A percentile compares a stretch with the other conserved stretches of the same genome.
These are phyloP conservation scores for Gorsachius goisagi DNA, from an alignment of 2,113 vertebrate species.

Conservation along the genomic window DNA sequence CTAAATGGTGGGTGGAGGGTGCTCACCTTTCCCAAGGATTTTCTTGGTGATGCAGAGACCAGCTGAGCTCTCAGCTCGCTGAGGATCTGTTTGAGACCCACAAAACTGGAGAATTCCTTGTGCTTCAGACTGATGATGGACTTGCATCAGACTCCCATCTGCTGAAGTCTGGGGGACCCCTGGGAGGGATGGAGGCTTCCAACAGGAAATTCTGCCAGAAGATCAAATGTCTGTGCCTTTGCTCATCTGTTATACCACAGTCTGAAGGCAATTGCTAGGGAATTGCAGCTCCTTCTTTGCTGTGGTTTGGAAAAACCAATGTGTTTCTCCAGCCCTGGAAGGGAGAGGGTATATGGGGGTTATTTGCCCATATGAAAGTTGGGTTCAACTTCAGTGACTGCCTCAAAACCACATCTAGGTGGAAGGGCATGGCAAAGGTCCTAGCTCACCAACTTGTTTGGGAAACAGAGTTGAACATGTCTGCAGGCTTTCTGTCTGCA, in stretches of 20 bases:
- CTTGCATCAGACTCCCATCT: neutral
- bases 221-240: neutral
- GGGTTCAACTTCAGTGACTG: neutral
- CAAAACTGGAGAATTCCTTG: neutral
- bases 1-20: neutral
- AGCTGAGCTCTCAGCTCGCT: neutral
- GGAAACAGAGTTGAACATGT: neutral
- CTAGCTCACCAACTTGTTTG: too few species aligned
- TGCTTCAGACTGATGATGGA: neutral
- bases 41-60: slow-evolving; percentile 24
- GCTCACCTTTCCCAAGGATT: slow-evolving; percentile 34
- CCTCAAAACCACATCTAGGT: neutral
- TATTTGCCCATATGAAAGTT: neutral
- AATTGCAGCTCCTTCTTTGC: neutral
- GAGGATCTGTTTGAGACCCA: neutral
- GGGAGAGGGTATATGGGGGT: neutral
- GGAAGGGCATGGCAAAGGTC: neutral
- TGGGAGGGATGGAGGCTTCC: neutral
- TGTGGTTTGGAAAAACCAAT: neutral
- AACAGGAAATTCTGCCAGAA: neutral
- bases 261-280: neutral
- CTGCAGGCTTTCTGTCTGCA: neutral
- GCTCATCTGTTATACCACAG: neutral
- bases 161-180: slow-evolving; percentile 8
- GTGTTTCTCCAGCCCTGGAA: neutral